Base-by-base conservation (phyloP, 2,888 invertebrate genomes). In the Augochlorella aurata region DNA sequence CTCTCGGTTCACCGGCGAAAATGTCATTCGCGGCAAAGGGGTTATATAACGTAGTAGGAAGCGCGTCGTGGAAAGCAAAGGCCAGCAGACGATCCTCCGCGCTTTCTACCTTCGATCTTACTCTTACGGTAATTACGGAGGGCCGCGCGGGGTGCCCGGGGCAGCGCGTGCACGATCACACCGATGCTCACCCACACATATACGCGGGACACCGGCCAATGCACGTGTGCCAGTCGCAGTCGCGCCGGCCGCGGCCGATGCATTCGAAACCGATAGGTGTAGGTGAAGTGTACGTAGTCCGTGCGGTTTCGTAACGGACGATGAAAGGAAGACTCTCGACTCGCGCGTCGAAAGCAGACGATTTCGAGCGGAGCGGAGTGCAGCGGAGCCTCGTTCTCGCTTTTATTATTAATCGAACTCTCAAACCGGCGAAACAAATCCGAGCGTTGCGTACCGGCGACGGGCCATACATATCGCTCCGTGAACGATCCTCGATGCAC, bases 61-160 rank as follows among this genome's bases (percentile, higher is more conserved):
- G 86, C 86, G 85, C 83, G 82, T 83, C 82, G 88, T 93, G 91
- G 92, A 92, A 93, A 93, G 91, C 92, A 92, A 92, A 93, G 93
- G 92, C 92, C 92, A 92, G 92, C 93, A 92, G 92, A 93, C 92
- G 93, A 91, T 93, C 92, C 92, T 91, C 86, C 88, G 92, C 93
- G 93, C 93, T 93, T 93, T 93, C 93, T 93, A 93, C 91, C 91
- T 92, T 91, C 90, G 90, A 91, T 91, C 89, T 90, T 90, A 90
- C 90, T 90, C 85, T 88, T 87, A 84, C 89, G 81, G 87, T 90
- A 91, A 91, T 91, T 91, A 91, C 90, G 88, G 88, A 84, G 87
- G 83, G 85, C 74, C 77, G 47, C 49, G 61, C 85, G 77, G 81
- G 68, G 49, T 18, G 16, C 1, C 72, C 47, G 70, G 67, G 69